These are phyloP conservation scores for Tokudaia tokunoshimensis DNA, from an alignment of 2,797 vertebrate species.

Conservation along the genomic window DNA sequence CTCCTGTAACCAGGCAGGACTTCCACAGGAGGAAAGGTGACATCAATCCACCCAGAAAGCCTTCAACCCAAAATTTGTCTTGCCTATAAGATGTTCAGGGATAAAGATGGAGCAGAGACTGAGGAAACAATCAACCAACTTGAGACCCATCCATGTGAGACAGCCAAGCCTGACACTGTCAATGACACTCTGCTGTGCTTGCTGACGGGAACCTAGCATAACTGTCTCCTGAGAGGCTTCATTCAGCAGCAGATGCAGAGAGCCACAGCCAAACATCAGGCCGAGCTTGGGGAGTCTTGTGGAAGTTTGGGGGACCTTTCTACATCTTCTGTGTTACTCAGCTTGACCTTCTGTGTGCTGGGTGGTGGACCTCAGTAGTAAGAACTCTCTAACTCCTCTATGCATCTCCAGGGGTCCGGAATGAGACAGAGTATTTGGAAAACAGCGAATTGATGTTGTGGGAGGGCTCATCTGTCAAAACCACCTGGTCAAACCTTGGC, in stretches of 20 bases:
- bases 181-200: background rate
- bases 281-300: background rate
- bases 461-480: background rate
- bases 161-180: background rate
- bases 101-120: background rate
- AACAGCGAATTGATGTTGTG: background rate
- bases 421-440: background rate
- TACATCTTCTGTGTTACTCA: background rate
- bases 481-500: background rate
- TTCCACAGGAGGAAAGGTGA: background rate
- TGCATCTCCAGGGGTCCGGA: background rate
- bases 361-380: background rate
- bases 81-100: background rate
- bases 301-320: background rate
- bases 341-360: background rate
- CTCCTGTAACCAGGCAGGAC: background rate
- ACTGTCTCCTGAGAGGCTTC: background rate
- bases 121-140: background rate
- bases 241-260: background rate
- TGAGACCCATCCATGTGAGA: background rate
- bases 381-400: background rate
- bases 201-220: background rate
- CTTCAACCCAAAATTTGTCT: background rate
- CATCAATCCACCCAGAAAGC: background rate
- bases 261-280: background rate